Conservation (phyloP, 2,797 vertebrate species). For the Crenuchus spilurus region DNA sequence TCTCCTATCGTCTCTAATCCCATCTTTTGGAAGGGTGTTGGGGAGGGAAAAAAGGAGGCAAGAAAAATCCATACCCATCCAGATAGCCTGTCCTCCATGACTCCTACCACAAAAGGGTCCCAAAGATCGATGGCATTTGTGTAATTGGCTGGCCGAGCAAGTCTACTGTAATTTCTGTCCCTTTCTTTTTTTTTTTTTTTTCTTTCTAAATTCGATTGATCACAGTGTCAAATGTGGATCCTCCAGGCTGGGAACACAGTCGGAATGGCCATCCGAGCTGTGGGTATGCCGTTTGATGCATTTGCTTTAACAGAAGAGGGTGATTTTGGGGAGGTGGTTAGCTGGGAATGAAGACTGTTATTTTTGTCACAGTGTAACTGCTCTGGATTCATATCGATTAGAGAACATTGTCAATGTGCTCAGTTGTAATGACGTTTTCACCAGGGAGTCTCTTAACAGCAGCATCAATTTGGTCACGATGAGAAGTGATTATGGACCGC, state of each 20-base stretch:
- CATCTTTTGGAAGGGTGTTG: slow-evolving; percentile 31
- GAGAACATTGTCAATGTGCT: not conserved
- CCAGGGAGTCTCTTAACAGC: slow-evolving; percentile 11
- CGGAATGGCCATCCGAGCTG: not conserved
- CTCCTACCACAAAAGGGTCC: slow-evolving; percentile 30
- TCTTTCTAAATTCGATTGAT: slow-evolving; percentile 42
- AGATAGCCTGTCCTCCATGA: slow-evolving; percentile 36
- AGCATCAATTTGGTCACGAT: slow-evolving; percentile 24
- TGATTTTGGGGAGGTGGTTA: slow-evolving; percentile 11
- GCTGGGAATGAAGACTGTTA: not conserved
- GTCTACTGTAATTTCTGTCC: slow-evolving; percentile 48
- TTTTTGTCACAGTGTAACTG: slow-evolving; percentile 7
- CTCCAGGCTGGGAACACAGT: slow-evolving; percentile 8
- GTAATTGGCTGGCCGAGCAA: slow-evolving; percentile 41
- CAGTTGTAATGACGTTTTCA: slow-evolving; percentile 17
- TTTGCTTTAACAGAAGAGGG: slow-evolving; percentile 10
- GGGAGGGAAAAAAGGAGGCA: slow-evolving; percentile 26
- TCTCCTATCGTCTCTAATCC: slow-evolving; percentile 43
- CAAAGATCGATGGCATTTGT: slow-evolving; percentile 49
- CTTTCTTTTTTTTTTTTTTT: not conserved
- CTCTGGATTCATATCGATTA: slow-evolving; percentile 29
- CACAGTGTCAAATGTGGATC: slow-evolving; percentile 33
- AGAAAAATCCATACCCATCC: slow-evolving; percentile 52
- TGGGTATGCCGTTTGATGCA: not conserved
- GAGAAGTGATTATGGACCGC: slow-evolving; percentile 20